Evolutionary conservation across 2,888 invertebrate genomes (phyloP).

Genomic region (Ceratothoa steindachneri): DNA sequence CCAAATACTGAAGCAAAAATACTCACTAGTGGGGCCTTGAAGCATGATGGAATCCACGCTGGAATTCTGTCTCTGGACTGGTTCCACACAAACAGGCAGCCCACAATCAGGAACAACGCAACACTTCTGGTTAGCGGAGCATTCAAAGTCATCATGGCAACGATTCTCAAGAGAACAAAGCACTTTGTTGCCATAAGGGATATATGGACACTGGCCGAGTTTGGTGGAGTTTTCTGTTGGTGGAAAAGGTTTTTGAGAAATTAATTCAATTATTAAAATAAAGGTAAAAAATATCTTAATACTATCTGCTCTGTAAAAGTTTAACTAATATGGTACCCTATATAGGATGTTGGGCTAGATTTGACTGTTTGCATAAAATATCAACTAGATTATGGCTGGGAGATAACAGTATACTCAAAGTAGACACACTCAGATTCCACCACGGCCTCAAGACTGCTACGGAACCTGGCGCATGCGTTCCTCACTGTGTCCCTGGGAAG

Average conservation of each 20-base stretch:
- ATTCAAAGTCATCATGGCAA: slow-evolving; percentile 50
- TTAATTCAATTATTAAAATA: neutral
- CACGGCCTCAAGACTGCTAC: no score
- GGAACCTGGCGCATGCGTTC: no score
- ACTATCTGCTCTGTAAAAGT: neutral
- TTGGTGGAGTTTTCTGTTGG: slow-evolving; percentile 49
- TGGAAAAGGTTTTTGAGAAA: neutral
- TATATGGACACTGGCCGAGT: slow-evolving; percentile 51
- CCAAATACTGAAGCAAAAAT: neutral
- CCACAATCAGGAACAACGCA: slow-evolving; percentile 43
- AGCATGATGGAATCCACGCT: slow-evolving; percentile 27
- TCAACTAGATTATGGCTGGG: no score
- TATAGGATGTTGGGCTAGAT: no score
- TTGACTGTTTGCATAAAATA: no score
- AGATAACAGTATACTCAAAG: no score
- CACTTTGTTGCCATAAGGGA: slow-evolving; percentile 31
- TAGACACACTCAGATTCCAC: no score
- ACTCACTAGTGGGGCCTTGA: slow-evolving; percentile 44
- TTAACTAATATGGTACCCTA: neutral
- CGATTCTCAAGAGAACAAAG: slow-evolving; percentile 25
- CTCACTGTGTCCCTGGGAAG: no score
- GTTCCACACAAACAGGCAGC: slow-evolving; percentile 34
- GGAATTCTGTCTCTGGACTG: slow-evolving; percentile 30
- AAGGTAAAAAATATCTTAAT: slow-evolving; percentile 7
- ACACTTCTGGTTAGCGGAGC: slow-evolving; percentile 53